phyloP scores from a whole-genome alignment of 1,140 invertebrate species.

The Drosophila kikkawai region DNA sequence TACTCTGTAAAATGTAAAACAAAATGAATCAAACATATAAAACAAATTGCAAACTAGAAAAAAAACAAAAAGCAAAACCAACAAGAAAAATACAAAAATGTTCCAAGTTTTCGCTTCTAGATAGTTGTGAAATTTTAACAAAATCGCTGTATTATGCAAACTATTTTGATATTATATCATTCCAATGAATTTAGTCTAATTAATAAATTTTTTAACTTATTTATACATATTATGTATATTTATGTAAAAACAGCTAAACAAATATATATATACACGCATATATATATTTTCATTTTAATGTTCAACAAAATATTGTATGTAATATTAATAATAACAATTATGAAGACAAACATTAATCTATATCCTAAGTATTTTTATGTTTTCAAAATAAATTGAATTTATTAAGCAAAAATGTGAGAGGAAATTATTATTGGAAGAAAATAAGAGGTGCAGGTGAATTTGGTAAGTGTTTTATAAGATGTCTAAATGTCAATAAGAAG shows the following conservation, averaged over 20 bases:
- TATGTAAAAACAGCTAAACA: constrained; percentile 71
- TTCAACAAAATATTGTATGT: constrained; percentile 62
- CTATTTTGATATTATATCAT: constrained; percentile 84
- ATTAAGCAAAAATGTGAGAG: constrained; percentile 59
- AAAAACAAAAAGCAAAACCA: constrained; percentile 1
- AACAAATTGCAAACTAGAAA: constrained; percentile 15
- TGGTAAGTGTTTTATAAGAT: not conserved
- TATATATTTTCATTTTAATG: constrained; percentile 80
- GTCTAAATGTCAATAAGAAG: constrained; percentile 19
- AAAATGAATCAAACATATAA: constrained; percentile 34
- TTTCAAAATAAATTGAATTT: constrained; percentile 82
- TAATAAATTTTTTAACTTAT: constrained; percentile 83
- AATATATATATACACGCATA: constrained; percentile 68
- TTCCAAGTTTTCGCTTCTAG: constrained; percentile 78
- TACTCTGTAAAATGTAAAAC: constrained; percentile 66
- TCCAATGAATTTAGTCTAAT: constrained; percentile 84
- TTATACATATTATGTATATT: constrained; percentile 78
- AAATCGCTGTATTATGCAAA: constrained; percentile 79
- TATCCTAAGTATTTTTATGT: constrained; percentile 78
- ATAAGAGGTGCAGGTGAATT: not conserved
- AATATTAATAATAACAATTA: constrained; percentile 40
- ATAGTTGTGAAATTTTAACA: constrained; percentile 80
- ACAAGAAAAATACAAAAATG: constrained; percentile 26
- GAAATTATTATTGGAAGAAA: too few relatives aligned
- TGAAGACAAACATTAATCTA: constrained; percentile 57